These are phyloP conservation scores for Glaucomys volans DNA, from an alignment of 2,113 vertebrate genomes.

Conservation along the genomic window DNA sequence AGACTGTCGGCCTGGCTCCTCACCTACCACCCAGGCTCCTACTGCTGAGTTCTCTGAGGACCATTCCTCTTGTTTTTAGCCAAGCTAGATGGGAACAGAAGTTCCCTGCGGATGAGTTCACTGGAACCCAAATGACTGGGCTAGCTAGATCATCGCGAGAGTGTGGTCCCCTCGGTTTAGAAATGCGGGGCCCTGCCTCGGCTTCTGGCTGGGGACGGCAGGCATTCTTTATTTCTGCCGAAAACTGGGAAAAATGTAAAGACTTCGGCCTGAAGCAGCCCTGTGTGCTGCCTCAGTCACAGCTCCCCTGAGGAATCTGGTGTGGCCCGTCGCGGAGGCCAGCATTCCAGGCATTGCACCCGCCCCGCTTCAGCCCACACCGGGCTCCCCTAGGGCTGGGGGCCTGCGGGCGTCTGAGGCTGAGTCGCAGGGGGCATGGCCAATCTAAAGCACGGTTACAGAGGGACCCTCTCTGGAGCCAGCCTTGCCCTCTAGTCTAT, in stretches of 20 bases:
- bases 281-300: background rate
- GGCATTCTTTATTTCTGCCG: slow-evolving; percentile 41
- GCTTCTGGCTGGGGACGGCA: background rate
- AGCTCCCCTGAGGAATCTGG: background rate
- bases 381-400: background rate
- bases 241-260: slow-evolving; percentile 42
- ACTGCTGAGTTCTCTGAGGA: background rate
- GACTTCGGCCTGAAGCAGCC: background rate
- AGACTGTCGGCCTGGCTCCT: background rate
- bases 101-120: background rate
- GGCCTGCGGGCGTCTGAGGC: background rate
- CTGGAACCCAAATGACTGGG: background rate
- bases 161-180: background rate
- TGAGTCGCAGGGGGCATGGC: background rate
- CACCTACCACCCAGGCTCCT: background rate
- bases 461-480: background rate
- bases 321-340: background rate
- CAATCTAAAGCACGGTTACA: rapidly evolving
- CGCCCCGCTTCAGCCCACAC: slow-evolving; percentile 64
- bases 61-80: background rate
- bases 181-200: background rate
- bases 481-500: background rate
- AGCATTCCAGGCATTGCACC: slow-evolving; percentile 73
- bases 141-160: background rate
- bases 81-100: background rate